phyloP scores from a whole-genome alignment of 1,140 invertebrate species.

The Leptestheria dahalacensis region DNA sequence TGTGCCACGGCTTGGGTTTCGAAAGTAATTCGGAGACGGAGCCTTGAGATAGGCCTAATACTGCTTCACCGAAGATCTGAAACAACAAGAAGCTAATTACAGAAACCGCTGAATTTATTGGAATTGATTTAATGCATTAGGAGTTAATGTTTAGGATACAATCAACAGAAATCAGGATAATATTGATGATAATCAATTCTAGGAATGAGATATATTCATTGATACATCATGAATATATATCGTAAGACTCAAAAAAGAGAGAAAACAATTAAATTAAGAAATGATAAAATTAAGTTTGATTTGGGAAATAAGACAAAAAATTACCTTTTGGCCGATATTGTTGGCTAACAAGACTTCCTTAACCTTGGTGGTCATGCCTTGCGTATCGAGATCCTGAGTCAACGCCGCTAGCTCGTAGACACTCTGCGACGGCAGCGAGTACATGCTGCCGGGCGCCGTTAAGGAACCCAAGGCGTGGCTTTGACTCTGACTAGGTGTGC shows the following conservation, averaged over 20 bases:
- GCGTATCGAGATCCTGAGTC: slow-evolving; percentile 90
- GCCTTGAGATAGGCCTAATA: slow-evolving; percentile 87
- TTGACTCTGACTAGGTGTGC: not conserved
- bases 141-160: too few relatives aligned
- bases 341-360: slow-evolving; percentile 92
- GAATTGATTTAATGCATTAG: too few relatives aligned
- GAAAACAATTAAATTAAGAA: too few relatives aligned
- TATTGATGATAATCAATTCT: too few relatives aligned
- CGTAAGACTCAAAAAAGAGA: too few relatives aligned
- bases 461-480: not conserved
- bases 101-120: too few relatives aligned
- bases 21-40: slow-evolving; percentile 92
- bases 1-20: slow-evolving; percentile 97
- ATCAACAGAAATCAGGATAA: too few relatives aligned
- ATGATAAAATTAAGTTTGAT: slow-evolving; percentile 1
- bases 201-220: too few relatives aligned
- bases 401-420: slow-evolving; percentile 93
- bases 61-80: slow-evolving; percentile 87
- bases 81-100: slow-evolving; percentile 20
- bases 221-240: too few relatives aligned
- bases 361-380: slow-evolving; percentile 89
- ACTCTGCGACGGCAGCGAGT: slow-evolving; percentile 50
- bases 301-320: slow-evolving; percentile 2
- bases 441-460: not conserved
- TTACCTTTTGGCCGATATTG: slow-evolving; percentile 90